These are phyloP conservation scores for Galerucella nymphaeae DNA, from an alignment of 2,888 invertebrate genomes.

Conservation along the genomic window DNA sequence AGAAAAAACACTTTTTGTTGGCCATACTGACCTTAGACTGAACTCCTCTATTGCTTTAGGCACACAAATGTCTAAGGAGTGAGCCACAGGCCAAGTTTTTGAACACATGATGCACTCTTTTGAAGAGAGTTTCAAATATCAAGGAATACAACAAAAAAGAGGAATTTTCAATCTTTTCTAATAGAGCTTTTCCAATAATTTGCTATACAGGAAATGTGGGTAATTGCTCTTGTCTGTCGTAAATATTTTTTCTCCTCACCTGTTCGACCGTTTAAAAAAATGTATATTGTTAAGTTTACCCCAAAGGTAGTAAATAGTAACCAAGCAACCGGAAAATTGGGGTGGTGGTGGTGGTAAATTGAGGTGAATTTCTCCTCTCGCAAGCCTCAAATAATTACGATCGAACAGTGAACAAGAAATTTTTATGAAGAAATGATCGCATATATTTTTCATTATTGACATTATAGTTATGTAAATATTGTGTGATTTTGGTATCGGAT, in stretches of 20 bases:
- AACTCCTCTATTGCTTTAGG: too few species aligned
- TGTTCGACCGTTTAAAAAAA: constrained; percentile 36
- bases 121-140: too few species aligned
- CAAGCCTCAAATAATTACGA: constrained; percentile 1
- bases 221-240: background rate
- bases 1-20: too few species aligned
- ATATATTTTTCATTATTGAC: background rate
- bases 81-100: too few species aligned
- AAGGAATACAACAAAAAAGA: too few species aligned
- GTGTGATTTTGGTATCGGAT: background rate
- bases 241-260: constrained; percentile 19
- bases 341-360: constrained; percentile 40
- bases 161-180: too few species aligned
- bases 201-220: background rate
- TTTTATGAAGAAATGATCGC: constrained; percentile 29
- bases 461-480: constrained; percentile 21
- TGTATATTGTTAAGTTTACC: constrained; percentile 37
- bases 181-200: background rate
- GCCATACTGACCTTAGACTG: too few species aligned
- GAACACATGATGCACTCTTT: too few species aligned
- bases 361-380: constrained; percentile 32
- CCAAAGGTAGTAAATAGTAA: constrained; percentile 29
- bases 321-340: constrained; percentile 40
- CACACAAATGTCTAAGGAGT: too few species aligned
- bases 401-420: constrained; percentile 21